Evolutionary conservation across 2,113 vertebrate genomes (phyloP).

Genomic region (Epinephelus moara): DNA sequence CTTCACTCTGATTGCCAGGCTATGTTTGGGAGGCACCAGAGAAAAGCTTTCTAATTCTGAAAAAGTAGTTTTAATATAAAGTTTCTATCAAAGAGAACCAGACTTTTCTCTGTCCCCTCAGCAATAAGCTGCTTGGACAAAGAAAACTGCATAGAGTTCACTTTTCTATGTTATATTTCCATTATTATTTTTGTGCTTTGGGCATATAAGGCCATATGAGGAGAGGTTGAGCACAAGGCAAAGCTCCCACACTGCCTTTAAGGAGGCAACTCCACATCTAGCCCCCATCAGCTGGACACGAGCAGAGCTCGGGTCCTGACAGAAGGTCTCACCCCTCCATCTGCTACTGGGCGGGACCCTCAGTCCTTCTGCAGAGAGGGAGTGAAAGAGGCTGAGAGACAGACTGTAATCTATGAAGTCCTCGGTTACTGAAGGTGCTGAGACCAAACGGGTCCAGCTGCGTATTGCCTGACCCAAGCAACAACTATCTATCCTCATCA

Average conservation of each 20-base stretch:
- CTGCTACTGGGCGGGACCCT: conserved; percentile 37
- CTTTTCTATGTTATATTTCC: not conserved
- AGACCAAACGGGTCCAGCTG: conserved; percentile 42
- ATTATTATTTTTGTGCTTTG: not conserved
- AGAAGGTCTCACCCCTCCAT: conserved; percentile 28
- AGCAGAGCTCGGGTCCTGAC: conserved; percentile 24
- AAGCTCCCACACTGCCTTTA: not conserved
- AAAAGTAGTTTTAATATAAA: not conserved
- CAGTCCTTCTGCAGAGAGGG: conserved; percentile 7
- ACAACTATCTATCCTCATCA: conserved; percentile 62
- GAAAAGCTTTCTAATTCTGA: conserved; percentile 7
- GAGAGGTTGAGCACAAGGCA: not conserved
- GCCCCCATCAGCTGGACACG: not conserved
- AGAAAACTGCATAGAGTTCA: not conserved
- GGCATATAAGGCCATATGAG: not conserved
- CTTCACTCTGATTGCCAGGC: not conserved
- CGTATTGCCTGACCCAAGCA: conserved; percentile 1
- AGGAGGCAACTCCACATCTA: not conserved
- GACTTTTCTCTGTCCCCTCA: not conserved
- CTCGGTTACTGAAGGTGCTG: conserved; percentile 9
- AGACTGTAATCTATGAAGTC: conserved; percentile 33
- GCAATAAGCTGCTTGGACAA: not conserved
- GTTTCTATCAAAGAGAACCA: not conserved
- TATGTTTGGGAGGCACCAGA: not conserved
- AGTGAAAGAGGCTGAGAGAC: conserved; percentile 11